Conservation (phyloP, 2,888 invertebrate genomes). For the Thereva unica region DNA sequence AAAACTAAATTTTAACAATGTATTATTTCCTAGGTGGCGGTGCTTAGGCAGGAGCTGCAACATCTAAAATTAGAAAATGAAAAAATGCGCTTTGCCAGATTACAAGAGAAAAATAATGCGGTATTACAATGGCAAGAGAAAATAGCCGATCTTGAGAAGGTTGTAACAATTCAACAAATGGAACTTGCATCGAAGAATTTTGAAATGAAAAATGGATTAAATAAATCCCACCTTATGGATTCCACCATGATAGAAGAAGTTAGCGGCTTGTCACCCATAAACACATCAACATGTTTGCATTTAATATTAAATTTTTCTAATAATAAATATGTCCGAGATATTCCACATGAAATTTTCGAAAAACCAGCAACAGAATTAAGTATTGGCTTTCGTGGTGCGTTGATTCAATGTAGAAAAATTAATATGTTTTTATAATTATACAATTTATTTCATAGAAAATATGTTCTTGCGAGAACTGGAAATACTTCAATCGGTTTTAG, state of each 20-base stretch:
- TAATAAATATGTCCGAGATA: neutral
- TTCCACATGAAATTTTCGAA: constrained; percentile 27
- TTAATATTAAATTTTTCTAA: no score
- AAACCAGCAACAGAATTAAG: neutral
- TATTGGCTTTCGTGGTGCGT: neutral
- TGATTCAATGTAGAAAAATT: neutral
- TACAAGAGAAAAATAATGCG: constrained; percentile 36
- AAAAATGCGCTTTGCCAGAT: constrained; percentile 37
- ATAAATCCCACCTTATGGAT: constrained; percentile 33
- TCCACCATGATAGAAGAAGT: neutral
- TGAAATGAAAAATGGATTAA: constrained; percentile 38
- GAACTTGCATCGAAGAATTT: constrained; percentile 42
- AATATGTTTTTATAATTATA: neutral
- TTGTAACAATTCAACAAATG: constrained; percentile 36
- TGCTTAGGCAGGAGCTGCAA: constrained; percentile 40
- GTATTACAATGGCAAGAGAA: constrained; percentile 41
- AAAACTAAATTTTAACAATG: neutral
- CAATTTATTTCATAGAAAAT: constrained; percentile 23
- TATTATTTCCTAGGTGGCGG: constrained; percentile 30
- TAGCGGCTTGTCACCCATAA: no score
- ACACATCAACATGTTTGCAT: no score
- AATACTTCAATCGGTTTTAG: constrained; percentile 30
- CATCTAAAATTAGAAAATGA: constrained; percentile 39
- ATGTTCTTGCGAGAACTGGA: constrained; percentile 29
- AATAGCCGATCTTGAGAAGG: constrained; percentile 40